Evolutionary conservation across 2,888 invertebrate species (phyloP).

Genomic region (Penaeus monodon): DNA sequence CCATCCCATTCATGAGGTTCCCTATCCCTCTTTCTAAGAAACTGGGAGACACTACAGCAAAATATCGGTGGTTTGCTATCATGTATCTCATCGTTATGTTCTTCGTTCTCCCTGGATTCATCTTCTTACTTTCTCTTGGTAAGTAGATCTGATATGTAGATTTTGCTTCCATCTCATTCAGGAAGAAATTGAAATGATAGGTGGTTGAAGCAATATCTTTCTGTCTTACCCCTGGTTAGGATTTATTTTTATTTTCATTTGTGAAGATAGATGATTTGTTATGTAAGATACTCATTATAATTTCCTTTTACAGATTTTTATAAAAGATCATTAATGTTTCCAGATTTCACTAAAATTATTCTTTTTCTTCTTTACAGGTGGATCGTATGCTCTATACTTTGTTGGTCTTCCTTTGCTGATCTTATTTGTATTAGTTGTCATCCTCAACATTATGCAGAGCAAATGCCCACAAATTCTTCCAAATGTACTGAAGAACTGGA

Average conservation of each 20-base stretch:
- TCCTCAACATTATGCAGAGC: slow-evolving; percentile 69
- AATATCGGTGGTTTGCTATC: slow-evolving; percentile 75
- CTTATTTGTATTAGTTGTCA: slow-evolving; percentile 66
- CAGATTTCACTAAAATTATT: neutral
- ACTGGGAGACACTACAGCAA: slow-evolving; percentile 73
- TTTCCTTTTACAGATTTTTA: neutral
- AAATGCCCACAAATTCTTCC: slow-evolving; percentile 68
- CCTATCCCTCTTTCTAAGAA: slow-evolving; percentile 72
- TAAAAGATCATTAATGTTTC: neutral
- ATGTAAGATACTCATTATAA: no score
- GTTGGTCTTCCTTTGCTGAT: slow-evolving; percentile 68
- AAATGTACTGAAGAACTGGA: slow-evolving; percentile 68
- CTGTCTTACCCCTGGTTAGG: neutral
- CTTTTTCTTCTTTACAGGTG: slow-evolving; percentile 61
- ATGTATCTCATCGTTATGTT: slow-evolving; percentile 71
- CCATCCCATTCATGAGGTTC: slow-evolving; percentile 72
- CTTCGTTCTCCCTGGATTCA: slow-evolving; percentile 68
- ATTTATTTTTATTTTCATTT: no score
- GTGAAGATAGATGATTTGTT: no score
- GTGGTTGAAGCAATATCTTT: neutral
- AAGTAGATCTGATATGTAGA: slow-evolving; percentile 63
- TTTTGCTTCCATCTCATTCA: no score
- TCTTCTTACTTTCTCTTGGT: slow-evolving; percentile 69
- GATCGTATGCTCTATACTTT: slow-evolving; percentile 68
- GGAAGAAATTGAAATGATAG: neutral